phyloP scores from a whole-genome alignment of 2,113 vertebrate species.

The Acrocephalus kingi region DNA sequence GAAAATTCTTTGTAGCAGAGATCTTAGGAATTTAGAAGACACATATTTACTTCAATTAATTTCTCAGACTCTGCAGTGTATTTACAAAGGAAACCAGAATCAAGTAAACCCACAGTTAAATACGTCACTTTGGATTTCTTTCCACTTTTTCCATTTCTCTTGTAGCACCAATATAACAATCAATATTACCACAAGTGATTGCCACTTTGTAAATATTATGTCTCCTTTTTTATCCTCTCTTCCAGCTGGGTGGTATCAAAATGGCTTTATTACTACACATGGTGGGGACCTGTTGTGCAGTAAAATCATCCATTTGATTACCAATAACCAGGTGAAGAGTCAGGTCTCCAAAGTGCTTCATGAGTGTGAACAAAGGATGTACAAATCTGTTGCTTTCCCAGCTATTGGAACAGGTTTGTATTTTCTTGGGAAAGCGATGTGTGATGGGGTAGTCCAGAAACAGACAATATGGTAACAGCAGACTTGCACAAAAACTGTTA shows the following conservation, averaged over 20 bases:
- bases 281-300: slow-evolving; percentile 82
- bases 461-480: background rate
- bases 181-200: background rate
- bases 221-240: slow-evolving; percentile 5
- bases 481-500: background rate
- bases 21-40: background rate
- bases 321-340: slow-evolving; percentile 52
- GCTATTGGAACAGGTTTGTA: slow-evolving; percentile 90
- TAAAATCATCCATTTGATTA: slow-evolving; percentile 84
- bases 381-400: slow-evolving; percentile 84
- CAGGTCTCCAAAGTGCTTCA: slow-evolving; percentile 72
- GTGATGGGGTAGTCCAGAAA: background rate
- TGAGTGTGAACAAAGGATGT: slow-evolving; percentile 71
- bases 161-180: background rate
- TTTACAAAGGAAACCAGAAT: background rate
- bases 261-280: slow-evolving; percentile 76
- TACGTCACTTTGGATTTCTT: background rate
- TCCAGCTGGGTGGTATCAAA: slow-evolving; percentile 68
- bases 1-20: background rate
- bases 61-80: background rate
- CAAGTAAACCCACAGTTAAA: background rate
- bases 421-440: background rate
- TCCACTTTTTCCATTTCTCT: background rate
- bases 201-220: background rate
- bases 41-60: background rate